Evolutionary conservation across 2,113 vertebrate species (phyloP).

Genomic region (Oplegnathus fasciatus): DNA sequence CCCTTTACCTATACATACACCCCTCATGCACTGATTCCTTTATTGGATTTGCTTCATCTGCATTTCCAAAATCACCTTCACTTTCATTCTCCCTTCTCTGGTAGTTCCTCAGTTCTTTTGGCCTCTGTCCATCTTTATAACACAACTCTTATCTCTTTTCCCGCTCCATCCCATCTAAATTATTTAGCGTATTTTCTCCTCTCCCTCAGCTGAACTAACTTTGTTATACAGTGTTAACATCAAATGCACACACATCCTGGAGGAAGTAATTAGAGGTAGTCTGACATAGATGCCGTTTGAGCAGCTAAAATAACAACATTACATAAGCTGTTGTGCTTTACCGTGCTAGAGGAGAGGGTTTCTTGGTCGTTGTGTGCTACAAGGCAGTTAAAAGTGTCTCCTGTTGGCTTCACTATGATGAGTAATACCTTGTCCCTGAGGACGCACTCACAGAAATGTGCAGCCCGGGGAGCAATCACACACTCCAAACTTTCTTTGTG

Average conservation of each 20-base stretch:
- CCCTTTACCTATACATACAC: neutral
- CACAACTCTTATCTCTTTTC: slow-evolving; percentile 12
- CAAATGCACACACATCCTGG: slow-evolving; percentile 40
- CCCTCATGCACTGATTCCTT: neutral
- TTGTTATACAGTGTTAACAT: slow-evolving; percentile 33
- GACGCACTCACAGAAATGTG: slow-evolving; percentile 35
- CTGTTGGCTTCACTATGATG: slow-evolving; percentile 58
- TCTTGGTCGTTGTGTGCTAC: slow-evolving; percentile 50
- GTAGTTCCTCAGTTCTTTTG: neutral
- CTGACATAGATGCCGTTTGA: slow-evolving; percentile 32
- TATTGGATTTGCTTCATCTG: slow-evolving; percentile 2
- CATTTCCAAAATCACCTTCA: neutral
- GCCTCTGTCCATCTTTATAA: slow-evolving; percentile 26
- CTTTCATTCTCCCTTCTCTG: neutral
- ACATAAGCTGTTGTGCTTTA: slow-evolving; percentile 56
- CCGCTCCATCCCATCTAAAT: slow-evolving; percentile 38
- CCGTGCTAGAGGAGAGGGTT: slow-evolving; percentile 12
- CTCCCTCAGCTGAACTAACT: slow-evolving; percentile 44
- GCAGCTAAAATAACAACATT: slow-evolving; percentile 58
- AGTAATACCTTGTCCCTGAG: slow-evolving; percentile 56
- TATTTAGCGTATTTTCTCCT: slow-evolving; percentile 39
- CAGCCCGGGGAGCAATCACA: neutral
- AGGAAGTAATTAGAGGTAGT: slow-evolving; percentile 51
- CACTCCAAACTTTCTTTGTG: slow-evolving; percentile 44
- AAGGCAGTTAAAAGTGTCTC: slow-evolving; percentile 56